These are phyloP conservation scores for Diploptera punctata DNA, from an alignment of 2,888 invertebrate species.

Conservation along the genomic window DNA sequence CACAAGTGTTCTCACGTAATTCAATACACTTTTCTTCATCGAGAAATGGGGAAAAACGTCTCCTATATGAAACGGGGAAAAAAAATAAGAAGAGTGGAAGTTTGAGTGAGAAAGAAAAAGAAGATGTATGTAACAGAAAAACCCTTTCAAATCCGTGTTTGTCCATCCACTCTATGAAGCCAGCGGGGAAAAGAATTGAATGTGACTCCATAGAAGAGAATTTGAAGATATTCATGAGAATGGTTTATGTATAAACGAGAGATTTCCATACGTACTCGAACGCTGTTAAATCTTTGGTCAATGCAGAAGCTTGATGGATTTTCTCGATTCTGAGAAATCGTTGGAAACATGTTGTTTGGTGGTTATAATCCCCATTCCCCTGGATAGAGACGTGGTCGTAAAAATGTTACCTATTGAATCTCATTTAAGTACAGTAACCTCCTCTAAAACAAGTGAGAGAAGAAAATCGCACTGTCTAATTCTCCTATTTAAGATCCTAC, in stretches of 20 bases:
- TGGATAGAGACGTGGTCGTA: too few species aligned
- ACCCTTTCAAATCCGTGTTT: constrained; percentile 27
- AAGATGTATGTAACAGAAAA: constrained; percentile 30
- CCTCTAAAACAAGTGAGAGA: too few species aligned
- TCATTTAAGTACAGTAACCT: too few species aligned
- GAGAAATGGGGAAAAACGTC: not conserved
- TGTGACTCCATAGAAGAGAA: not conserved
- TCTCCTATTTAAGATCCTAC: too few species aligned
- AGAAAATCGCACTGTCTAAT: too few species aligned
- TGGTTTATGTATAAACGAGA: not conserved
- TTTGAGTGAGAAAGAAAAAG: not conserved
- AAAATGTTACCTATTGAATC: too few species aligned
- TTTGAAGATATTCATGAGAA: not conserved
- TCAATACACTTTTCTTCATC: not conserved
- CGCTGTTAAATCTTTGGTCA: not conserved
- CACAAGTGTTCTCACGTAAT: not conserved
- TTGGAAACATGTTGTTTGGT: too few species aligned
- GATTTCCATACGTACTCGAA: too few species aligned
- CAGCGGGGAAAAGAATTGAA: not conserved
- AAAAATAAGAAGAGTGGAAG: not conserved
- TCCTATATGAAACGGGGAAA: too few species aligned
- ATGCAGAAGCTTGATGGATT: too few species aligned
- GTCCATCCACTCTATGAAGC: constrained; percentile 20
- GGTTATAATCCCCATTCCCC: too few species aligned
- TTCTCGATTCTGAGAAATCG: too few species aligned